Conservation (phyloP, 2,113 vertebrate genomes). For the Zapornia atra region DNA sequence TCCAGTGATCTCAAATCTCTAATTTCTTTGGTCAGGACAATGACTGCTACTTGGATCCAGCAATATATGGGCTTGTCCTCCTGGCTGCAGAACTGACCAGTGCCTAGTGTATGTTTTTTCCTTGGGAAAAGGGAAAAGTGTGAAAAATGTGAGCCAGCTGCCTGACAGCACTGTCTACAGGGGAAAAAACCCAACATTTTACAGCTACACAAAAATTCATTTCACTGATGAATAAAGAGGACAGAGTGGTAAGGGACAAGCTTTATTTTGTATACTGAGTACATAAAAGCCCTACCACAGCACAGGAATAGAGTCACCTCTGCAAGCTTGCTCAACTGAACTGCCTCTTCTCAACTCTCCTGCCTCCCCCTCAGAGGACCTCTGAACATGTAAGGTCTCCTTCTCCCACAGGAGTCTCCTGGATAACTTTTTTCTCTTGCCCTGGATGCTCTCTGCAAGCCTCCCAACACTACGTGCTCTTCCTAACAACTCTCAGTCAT, state of each 20-base stretch:
- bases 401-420: not conserved
- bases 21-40: not conserved
- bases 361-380: not conserved
- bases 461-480: not conserved
- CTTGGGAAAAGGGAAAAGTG: not conserved
- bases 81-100: not conserved
- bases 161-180: not conserved
- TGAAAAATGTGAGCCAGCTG: not conserved
- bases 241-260: not conserved
- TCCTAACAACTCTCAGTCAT: not conserved
- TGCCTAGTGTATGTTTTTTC: not conserved
- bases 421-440: not conserved
- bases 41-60: not conserved
- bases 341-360: not conserved
- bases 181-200: not conserved
- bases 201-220: not conserved
- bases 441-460: not conserved
- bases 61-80: not conserved
- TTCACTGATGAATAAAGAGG: not conserved
- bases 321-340: not conserved
- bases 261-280: not conserved
- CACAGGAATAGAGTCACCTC: not conserved
- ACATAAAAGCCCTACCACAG: not conserved
- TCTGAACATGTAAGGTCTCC: not conserved
- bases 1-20: not conserved